These are phyloP conservation scores for Steinernema carpocapsae DNA, from an alignment of 2,888 invertebrate genomes.

Conservation along the genomic window DNA sequence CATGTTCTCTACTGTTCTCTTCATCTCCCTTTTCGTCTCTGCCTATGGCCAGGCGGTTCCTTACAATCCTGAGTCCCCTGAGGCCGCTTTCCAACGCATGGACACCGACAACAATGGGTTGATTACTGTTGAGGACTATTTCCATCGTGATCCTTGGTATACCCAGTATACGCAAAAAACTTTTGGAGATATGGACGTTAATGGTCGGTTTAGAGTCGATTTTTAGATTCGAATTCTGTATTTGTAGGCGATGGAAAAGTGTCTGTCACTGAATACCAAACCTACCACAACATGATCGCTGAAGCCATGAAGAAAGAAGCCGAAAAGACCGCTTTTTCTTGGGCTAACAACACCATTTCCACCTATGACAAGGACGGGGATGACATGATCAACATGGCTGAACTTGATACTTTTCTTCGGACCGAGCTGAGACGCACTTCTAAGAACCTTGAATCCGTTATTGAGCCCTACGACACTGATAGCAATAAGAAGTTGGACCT, in stretches of 20 bases:
- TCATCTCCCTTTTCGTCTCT: no score
- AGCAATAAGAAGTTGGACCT: not conserved
- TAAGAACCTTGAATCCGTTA: not conserved
- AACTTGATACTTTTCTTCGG: not conserved
- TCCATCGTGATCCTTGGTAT: slow-evolving; percentile 14
- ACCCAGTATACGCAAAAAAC: slow-evolving; percentile 4
- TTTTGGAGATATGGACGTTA: not conserved
- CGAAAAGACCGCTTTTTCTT: slow-evolving; percentile 5
- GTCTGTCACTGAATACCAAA: not conserved
- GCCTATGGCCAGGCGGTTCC: no score
- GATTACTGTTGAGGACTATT: not conserved
- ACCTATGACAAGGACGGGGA: not conserved
- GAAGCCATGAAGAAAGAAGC: slow-evolving; percentile 6
- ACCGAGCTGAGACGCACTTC: not conserved
- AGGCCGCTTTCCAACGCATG: slow-evolving; percentile 5
- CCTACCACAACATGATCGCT: slow-evolving; percentile 10
- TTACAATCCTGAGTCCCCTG: no score
- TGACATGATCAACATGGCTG: not conserved
- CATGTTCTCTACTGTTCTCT: no score
- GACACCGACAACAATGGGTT: not conserved
- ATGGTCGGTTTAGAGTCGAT: not conserved
- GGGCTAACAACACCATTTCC: slow-evolving; percentile 6
- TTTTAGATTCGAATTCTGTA: no score
- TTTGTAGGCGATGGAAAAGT: slow-evolving; percentile 3
- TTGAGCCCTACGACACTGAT: not conserved